Evolutionary conservation across 2,113 vertebrate genomes (phyloP).

Genomic region (Alethe diademata): DNA sequence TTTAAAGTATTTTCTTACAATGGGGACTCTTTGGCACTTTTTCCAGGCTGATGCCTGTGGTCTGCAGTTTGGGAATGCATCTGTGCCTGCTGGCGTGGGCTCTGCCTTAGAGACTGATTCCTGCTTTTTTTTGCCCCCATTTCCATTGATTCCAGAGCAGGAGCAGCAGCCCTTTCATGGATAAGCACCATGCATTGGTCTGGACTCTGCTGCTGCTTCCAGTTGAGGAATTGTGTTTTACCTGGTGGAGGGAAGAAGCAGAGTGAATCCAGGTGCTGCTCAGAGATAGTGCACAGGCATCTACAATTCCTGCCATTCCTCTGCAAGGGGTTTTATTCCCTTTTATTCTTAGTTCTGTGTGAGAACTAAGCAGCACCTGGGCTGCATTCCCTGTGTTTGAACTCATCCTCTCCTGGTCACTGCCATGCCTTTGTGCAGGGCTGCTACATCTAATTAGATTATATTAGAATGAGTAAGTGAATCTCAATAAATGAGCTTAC

Average conservation of each 20-base stretch:
- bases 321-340: rapidly evolving
- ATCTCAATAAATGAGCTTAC: conserved; percentile 59
- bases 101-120: neutral
- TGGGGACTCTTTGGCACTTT: neutral
- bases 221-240: neutral
- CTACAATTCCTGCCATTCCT: neutral
- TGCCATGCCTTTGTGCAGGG: neutral
- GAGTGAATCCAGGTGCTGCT: neutral
- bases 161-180: rapidly evolving
- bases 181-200: rapidly evolving
- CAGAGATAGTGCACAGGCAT: rapidly evolving
- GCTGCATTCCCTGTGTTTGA: neutral
- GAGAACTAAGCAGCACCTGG: neutral
- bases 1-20: neutral
- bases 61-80: neutral
- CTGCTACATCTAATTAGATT: conserved; percentile 50
- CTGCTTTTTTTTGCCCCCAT: neutral
- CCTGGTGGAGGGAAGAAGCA: neutral
- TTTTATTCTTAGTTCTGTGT: no score
- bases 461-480: conserved; percentile 45
- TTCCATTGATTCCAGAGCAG: neutral
- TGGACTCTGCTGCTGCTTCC: neutral
- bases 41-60: neutral
- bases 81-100: neutral
- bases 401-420: neutral